Base-by-base conservation (phyloP, 2,888 invertebrate species). In the Agonum fuliginosum region DNA sequence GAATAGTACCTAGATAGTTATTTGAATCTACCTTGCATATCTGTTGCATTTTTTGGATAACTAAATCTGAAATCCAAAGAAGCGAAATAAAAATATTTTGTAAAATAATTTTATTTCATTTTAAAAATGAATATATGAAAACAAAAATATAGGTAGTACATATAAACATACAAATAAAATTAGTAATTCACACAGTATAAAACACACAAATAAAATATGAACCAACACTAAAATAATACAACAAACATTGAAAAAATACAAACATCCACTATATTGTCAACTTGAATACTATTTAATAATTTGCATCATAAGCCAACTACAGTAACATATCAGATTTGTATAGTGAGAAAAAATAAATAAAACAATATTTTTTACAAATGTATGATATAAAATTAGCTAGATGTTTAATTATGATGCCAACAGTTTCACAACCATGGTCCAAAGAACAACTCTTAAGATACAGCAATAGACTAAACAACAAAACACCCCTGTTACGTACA, bases 361-460 rank as follows among this genome's bases (percentile, higher is more conserved):
- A 70, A 19, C 6, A 70, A 70, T 24, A 27, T 19, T 24, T 46
- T 46, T 22, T 46, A 70, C 70, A 70, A 67, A 70, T 46, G 27
- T 12, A 27, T 70, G 70, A 70, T 70, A 46, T 22, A 30, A 70
- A 70, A 70, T 34, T 37, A 30, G 27, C 54, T 54, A 54, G 27
- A 54, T 54, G 62, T 67, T 46, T 46, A 30, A 62, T 62, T 54
- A 24, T 48, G 22, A 54, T 54, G 54, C 54, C 62, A 62, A 46
- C 46, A 70, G 70, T 46, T 62, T 70, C 70, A 70, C 70, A 70
- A 70, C 70, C 70, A 70, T 70, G 70, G 70, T 70, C 70, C 70
- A 46, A 67, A 70, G 24, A 70, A 70, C 70, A 70, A 46, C 70
- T 30, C 34, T 62, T 62, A 14, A 62, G 30, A 30, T 27, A 62